Evolutionary conservation across 2,113 vertebrate species (phyloP).

Genomic region (chimpanzee (Pan troglodytes)): NHGRI_mPanTro3-v2.1_pri NC_072415.2:28501001-28501500

Average conservation of each 20-base stretch:
- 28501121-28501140: background rate
- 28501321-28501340: background rate
- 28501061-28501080: background rate
- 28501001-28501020: background rate
- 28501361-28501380: background rate
- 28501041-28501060: background rate
- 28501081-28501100: background rate
- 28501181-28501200: background rate
- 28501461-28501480: constrained; percentile 8
- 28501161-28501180: background rate
- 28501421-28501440: background rate
- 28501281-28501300: background rate
- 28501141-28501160: background rate
- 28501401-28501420: background rate
- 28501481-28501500: background rate
- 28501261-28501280: background rate
- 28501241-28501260: background rate
- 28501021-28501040: background rate
- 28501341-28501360: background rate
- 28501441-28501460: background rate
- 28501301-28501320: background rate
- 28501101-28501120: background rate
- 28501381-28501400: background rate
- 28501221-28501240: background rate
- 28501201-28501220: background rate